Evolutionary conservation across 2,113 vertebrate genomes (phyloP).

Genomic region (Amphiprion ocellaris): DNA sequence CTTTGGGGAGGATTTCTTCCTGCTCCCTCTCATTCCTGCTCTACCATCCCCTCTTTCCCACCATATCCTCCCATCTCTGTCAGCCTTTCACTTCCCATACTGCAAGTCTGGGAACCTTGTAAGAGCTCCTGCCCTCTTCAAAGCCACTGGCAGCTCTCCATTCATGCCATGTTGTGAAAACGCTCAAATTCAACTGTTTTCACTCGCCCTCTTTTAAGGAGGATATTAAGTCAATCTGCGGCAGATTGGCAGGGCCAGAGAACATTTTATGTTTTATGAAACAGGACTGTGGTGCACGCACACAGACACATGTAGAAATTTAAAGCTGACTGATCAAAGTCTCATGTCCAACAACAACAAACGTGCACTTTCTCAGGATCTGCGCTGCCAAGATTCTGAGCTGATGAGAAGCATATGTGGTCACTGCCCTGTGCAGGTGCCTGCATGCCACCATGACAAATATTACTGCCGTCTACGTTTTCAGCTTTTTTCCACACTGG

Average conservation of each 20-base stretch:
- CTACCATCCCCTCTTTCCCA: neutral
- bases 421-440: constrained; percentile 57
- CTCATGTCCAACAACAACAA: constrained; percentile 80
- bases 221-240: constrained; percentile 59
- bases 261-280: constrained; percentile 53
- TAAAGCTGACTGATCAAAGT: constrained; percentile 71
- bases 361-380: constrained; percentile 64
- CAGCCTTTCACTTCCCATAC: constrained; percentile 26
- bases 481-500: neutral
- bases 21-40: constrained; percentile 3
- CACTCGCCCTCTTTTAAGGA: constrained; percentile 36
- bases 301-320: constrained; percentile 33
- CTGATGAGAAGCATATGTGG: constrained; percentile 72
- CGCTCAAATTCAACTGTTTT: constrained; percentile 55
- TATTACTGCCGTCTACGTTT: constrained; percentile 5
- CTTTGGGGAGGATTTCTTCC: constrained; percentile 28
- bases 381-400: constrained; percentile 42
- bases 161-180: constrained; percentile 59
- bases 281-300: neutral
- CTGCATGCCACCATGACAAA: constrained; percentile 35
- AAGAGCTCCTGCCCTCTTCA: constrained; percentile 32
- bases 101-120: constrained; percentile 31
- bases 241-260: constrained; percentile 34
- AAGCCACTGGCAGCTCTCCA: constrained; percentile 47
- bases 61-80: constrained; percentile 25